A percentile compares a stretch with the other conserved stretches of the same genome.
phyloP scores from a whole-genome alignment of 2,113 vertebrate genomes.

The Loxodonta africana region DNA sequence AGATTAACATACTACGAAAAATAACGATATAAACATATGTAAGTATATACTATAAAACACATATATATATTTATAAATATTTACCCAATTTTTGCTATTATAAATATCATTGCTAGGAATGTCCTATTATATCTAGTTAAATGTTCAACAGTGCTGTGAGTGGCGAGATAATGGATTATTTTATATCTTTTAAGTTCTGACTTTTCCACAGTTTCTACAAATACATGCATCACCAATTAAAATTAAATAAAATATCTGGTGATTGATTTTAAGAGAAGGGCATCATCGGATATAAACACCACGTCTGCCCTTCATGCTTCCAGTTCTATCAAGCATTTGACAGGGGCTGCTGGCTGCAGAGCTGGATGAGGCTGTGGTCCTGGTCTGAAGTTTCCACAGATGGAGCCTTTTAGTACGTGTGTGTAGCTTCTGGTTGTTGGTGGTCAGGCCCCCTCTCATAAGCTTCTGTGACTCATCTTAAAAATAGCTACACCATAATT shows the following conservation, averaged over 20 bases:
- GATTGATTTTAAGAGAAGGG: not conserved
- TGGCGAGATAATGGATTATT: not conserved
- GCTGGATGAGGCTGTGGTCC: not conserved
- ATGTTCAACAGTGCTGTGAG: not conserved
- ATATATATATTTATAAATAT: not conserved
- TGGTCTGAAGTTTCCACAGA: rapidly evolving
- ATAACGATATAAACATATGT: not conserved
- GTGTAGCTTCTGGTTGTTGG: not conserved
- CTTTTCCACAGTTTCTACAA: not conserved
- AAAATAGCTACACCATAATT: not conserved
- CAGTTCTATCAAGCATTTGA: rapidly evolving
- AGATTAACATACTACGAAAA: not conserved
- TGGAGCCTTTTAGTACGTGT: rapidly evolving
- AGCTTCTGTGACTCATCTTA: not conserved
- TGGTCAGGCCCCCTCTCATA: not conserved
- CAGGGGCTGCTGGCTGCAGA: not conserved
- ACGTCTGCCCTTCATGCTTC: too few species aligned
- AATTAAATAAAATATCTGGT: not conserved
- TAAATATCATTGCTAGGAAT: not conserved
- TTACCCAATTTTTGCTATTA: not conserved
- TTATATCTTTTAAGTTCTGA: not conserved
- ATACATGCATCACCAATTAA: not conserved
- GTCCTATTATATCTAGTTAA: not conserved
- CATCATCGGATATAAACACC: not conserved
- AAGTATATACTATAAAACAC: not conserved